A percentile compares a stretch with the other conserved stretches of the same genome.
Evolutionary conservation across 35 echinoderm and acorn worm genomes (phyloP).

Genomic region (Hemicentrotus pulcherrimus): DNA sequence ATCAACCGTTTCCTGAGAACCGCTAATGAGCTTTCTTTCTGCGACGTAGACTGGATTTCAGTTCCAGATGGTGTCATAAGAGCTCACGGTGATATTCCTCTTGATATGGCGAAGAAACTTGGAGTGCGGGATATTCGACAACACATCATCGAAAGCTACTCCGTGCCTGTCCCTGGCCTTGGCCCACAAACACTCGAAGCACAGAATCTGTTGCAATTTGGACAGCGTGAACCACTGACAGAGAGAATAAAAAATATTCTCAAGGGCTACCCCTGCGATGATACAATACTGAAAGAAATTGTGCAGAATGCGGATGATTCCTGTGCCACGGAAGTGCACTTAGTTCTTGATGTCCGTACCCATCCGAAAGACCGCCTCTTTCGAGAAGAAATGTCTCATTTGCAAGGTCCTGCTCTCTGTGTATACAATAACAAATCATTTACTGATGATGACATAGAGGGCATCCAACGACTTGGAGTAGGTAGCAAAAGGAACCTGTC

Average conservation of each 20-base stretch:
- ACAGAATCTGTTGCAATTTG: constrained; percentile 49
- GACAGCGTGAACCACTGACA: constrained; percentile 78
- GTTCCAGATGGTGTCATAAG: background rate
- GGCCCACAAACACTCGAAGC: background rate
- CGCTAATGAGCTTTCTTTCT: constrained; percentile 42
- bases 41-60: constrained; percentile 57
- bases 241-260: constrained; percentile 65
- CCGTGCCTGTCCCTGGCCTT: constrained; percentile 24
- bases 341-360: constrained; percentile 66
- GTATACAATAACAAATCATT: constrained; percentile 84
- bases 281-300: constrained; percentile 73
- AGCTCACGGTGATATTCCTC: constrained; percentile 58
- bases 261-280: constrained; percentile 56
- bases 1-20: background rate
- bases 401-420: constrained; percentile 71
- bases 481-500: constrained; percentile 64
- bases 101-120: constrained; percentile 50
- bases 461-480: constrained; percentile 79
- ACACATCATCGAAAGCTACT: constrained; percentile 49
- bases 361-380: constrained; percentile 51
- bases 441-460: constrained; percentile 76
- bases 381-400: constrained; percentile 19
- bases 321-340: constrained; percentile 68
- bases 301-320: constrained; percentile 93
- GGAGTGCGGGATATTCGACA: constrained; percentile 55